Percentiles rank a stretch among this genome's conserved stretches.
phyloP scores from a whole-genome alignment of 2,888 invertebrate species.

The Erpobdella octoculata region DNA sequence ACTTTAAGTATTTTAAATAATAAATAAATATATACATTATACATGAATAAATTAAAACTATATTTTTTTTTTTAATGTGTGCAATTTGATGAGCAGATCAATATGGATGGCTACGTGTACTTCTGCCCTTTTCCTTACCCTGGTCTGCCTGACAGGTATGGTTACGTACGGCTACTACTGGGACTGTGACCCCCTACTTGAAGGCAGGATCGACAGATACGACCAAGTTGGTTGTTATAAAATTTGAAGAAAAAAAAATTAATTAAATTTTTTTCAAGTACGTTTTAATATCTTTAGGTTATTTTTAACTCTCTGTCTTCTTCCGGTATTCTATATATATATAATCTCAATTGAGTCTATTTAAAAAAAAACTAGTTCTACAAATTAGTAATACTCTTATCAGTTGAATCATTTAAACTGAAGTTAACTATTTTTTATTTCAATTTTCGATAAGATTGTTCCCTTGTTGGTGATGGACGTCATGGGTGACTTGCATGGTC shows the following conservation, averaged over 20 bases:
- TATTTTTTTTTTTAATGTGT: neutral
- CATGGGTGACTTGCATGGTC: slow-evolving; percentile 41
- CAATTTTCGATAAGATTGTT: slow-evolving; percentile 19
- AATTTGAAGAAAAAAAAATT: neutral
- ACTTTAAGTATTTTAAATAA: too few species aligned
- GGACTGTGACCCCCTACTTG: slow-evolving; percentile 35
- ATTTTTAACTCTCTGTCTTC: too few species aligned
- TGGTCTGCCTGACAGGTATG: slow-evolving; percentile 37
- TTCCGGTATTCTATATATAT: too few species aligned
- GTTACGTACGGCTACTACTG: slow-evolving; percentile 38
- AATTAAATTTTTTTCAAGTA: neutral
- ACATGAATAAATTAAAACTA: too few species aligned
- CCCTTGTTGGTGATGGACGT: slow-evolving; percentile 43
- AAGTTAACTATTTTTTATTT: neutral
- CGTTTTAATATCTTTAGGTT: too few species aligned
- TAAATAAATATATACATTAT: too few species aligned
- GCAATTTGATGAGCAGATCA: too few species aligned
- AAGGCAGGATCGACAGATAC: slow-evolving; percentile 30
- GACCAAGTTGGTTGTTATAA: slow-evolving; percentile 35
- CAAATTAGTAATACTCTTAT: neutral
- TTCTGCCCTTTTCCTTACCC: slow-evolving; percentile 20
- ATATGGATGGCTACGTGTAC: slow-evolving; percentile 29
- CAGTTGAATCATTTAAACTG: neutral
- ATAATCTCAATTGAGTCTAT: too few species aligned
- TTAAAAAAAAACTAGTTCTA: neutral